These are phyloP conservation scores for Protonemura montana DNA, from an alignment of 2,888 invertebrate genomes.

Conservation along the genomic window DNA sequence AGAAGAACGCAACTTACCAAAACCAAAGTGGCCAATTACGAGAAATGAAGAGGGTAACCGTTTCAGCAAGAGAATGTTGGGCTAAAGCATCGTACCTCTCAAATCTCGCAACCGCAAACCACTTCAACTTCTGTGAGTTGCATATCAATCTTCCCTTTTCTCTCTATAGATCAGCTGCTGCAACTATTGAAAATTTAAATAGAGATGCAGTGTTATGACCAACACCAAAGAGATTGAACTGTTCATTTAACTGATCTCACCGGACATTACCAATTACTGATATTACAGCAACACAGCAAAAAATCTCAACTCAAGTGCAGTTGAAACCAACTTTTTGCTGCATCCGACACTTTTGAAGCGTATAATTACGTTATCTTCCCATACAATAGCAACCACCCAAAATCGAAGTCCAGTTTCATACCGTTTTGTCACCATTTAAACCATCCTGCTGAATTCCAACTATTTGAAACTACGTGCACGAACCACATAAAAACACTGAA, in stretches of 20 bases:
- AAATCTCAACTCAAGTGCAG: background rate
- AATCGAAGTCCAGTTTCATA: background rate
- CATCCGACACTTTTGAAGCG: background rate
- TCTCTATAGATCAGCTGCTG: too few species aligned
- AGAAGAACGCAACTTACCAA: too few species aligned
- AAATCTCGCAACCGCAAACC: too few species aligned
- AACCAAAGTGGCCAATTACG: too few species aligned
- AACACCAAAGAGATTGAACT: background rate
- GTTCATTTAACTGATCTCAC: background rate
- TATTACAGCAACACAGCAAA: background rate
- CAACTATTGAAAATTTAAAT: background rate
- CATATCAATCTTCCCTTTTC: too few species aligned
- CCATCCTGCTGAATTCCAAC: background rate
- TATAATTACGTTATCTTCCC: background rate
- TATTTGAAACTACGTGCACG: background rate
- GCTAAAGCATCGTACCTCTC: too few species aligned
- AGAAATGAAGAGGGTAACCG: too few species aligned
- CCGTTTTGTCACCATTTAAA: background rate
- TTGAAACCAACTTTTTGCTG: background rate
- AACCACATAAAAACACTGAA: background rate
- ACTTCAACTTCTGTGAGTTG: too few species aligned
- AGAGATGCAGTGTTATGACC: background rate
- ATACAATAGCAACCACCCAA: background rate
- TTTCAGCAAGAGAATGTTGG: too few species aligned
- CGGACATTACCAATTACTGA: background rate